These are phyloP conservation scores for Emmelina monodactyla DNA, from an alignment of 2,888 invertebrate species.

Conservation along the genomic window DNA sequence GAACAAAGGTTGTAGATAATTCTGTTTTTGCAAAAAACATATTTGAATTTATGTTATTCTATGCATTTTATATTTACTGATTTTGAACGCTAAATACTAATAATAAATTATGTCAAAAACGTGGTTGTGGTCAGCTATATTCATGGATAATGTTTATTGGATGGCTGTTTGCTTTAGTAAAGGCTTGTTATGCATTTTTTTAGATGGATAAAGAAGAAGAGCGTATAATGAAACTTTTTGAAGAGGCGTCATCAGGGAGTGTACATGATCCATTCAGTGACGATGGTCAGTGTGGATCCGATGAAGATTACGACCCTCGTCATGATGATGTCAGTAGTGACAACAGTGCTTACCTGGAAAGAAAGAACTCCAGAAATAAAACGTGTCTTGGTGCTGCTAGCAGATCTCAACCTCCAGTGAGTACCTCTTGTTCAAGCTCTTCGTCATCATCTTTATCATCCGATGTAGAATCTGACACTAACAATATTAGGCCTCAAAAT, in stretches of 20 bases:
- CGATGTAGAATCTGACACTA: too few relatives aligned
- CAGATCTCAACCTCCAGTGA: constrained; percentile 3
- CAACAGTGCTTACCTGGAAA: constrained; percentile 4
- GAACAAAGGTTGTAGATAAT: constrained; percentile 1
- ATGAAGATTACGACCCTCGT: constrained; percentile 2
- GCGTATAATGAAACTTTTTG: too few relatives aligned
- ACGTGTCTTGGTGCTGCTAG: constrained; percentile 1
- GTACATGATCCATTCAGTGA: constrained; percentile 5
- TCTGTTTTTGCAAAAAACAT: background rate
- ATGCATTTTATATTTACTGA: constrained; percentile 2
- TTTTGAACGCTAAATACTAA: constrained; percentile 2
- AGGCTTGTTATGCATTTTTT: constrained; percentile 3
- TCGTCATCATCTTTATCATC: constrained; percentile 3
- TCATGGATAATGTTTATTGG: background rate
- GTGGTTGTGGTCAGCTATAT: constrained; percentile 3
- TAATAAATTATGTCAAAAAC: constrained; percentile 1
- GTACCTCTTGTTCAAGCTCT: constrained; percentile 1
- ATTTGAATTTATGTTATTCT: constrained; percentile 3
- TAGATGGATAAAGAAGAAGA: too few relatives aligned
- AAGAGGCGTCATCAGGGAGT: constrained; percentile 3
- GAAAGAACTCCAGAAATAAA: constrained; percentile 3
- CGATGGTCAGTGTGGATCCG: constrained; percentile 5
- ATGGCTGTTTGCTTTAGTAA: constrained; percentile 2
- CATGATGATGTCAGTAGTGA: constrained; percentile 5
- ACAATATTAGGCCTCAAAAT: too few relatives aligned